Evolutionary conservation across 2,797 vertebrate genomes (phyloP), one percentile per base, ranked within the genome.

Genomic region (Gila robusta): DNA sequence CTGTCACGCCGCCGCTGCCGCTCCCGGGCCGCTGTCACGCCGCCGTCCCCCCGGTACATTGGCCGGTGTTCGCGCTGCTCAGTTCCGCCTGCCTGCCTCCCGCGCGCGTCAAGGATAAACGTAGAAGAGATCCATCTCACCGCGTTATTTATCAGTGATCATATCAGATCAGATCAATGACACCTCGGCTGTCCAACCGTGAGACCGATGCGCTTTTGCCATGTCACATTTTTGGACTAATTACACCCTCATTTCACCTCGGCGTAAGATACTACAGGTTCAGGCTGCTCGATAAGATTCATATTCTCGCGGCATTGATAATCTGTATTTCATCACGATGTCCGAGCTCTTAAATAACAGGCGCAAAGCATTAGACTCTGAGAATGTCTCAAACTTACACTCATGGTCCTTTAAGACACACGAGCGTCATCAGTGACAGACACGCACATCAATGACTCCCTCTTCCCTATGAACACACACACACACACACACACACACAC

Each of bases 91-190:
- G 71, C 81, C 52, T 54, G 52, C 90, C 83, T 90, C 79, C 66
- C 10, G 89, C 89, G 91, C 86, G 89, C 93, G 94, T 94, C 11
- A 91, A 93, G 88, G 87, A 87, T 41, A 85, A 74, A 87, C 81
- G 11, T 11, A 54, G 26, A 44, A 59, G 23, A 35, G n/a, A 66
- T 84, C 70, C 37, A 47, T 85, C 59, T 69, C 83, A 32, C 79
- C 39, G 54, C 70, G 26, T 73, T 52, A 23, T 90, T 91, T 81
- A 82, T 80, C 56, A 32, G 37, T 32, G 66, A 71, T 77, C 59
- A 86, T 59, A 81, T 73, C 32, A 70, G 54, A 62, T 86, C 62
- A 66, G 56, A 85, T 85, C 67, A 69, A 71, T 79, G 64, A 84
- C 74, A 70, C 83, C 49, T 70, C 64, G 35, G 19, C 32, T 78